Evolutionary conservation across 2,113 vertebrate genomes (phyloP), one percentile per base, ranked within the genome.

Genomic region (Calyptommatus sinebrachiatus): DNA sequence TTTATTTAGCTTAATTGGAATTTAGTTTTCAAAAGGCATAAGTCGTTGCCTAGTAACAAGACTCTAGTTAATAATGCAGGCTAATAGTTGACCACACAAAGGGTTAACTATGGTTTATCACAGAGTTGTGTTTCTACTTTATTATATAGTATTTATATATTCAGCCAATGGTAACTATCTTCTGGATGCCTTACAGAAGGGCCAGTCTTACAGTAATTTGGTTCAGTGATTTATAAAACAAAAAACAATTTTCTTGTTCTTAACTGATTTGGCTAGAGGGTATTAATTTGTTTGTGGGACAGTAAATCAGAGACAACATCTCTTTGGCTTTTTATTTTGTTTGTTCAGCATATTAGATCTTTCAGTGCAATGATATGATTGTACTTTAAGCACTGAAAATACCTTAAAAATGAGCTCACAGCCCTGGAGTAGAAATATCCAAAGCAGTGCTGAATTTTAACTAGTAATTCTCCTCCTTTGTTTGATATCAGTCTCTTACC

Each of bases 401-500:
- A 8, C 29, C 5, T 53, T 22, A 2, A 82, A 82, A 26, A 21
- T 41, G 71, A 73, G 9, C 46, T 2, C 46, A 65, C 24, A 1
- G 8, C 2, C 20, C 2, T 53, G 4, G 41, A 77, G 5, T 31
- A 22, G 74, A 81, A 1, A 2, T 78, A 71, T 69, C 71, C 71
- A 57, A 18, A 85, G 77, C 41, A 75, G 24, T 50, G 8, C 73
- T 11, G 22, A 86, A 80, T 18, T 7, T 70, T 46, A 82, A 80
- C 1, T 77, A 73, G 72, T 84, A 82, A 70, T 50, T 16, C 70
- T 72, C 20, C 68, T 4, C 26, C 8, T 35, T 18, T 73, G 45
- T 65, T 67, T 62, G 35, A 21, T 41, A 71, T 78, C 65, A 77
- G 77, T 84, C 22, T 67, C 93, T 92, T 91, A 96, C 95, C 95